These are phyloP conservation scores for Lasius fuliginosus DNA, from an alignment of 2,888 invertebrate species.

Conservation along the genomic window DNA sequence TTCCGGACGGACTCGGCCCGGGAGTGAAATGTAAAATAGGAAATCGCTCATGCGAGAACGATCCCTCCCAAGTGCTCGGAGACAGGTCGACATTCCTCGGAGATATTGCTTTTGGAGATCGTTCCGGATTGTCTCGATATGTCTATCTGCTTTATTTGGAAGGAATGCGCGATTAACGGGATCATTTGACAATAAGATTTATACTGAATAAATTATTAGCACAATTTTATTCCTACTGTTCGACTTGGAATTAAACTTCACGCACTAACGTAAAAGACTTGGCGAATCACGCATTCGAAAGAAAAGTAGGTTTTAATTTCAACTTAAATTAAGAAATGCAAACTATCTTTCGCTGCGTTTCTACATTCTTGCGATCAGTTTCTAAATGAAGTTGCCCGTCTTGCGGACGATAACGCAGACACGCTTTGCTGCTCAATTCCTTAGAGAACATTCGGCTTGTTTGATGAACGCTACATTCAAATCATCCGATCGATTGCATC, in stretches of 20 bases:
- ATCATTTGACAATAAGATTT: background rate
- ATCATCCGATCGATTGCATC: constrained; percentile 49
- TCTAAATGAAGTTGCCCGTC: constrained; percentile 18
- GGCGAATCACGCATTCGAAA: background rate
- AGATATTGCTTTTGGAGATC: constrained; percentile 36
- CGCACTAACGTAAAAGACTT: background rate
- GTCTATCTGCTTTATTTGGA: background rate
- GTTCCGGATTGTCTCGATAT: background rate
- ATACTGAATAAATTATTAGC: background rate
- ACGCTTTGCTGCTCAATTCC: constrained; percentile 46
- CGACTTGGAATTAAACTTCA: background rate
- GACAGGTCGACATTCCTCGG: background rate
- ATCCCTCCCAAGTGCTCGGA: constrained; percentile 14
- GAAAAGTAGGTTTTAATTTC: background rate
- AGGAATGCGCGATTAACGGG: background rate
- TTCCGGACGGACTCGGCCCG: constrained; percentile 30
- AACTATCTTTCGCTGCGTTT: background rate
- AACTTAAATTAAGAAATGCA: background rate
- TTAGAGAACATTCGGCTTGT: constrained; percentile 42
- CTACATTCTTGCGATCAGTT: background rate
- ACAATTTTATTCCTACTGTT: background rate
- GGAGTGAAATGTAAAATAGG: constrained; percentile 53
- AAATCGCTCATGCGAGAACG: constrained; percentile 49
- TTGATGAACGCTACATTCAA: constrained; percentile 50
- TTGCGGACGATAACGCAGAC: constrained; percentile 19